Conservation (phyloP, 2,888 invertebrate genomes). For the Hirtodrosophila confusa region DNA sequence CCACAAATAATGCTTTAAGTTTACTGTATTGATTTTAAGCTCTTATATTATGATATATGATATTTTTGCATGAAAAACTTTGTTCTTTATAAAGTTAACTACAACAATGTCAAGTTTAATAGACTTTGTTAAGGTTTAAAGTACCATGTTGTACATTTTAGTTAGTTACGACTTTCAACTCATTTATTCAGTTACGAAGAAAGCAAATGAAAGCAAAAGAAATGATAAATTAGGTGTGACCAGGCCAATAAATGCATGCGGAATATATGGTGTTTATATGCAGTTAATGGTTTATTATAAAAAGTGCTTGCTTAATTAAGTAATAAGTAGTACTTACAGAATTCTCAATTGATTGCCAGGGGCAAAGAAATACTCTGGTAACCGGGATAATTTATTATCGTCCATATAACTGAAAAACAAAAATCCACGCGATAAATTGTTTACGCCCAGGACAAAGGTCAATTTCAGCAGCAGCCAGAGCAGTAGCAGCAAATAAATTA, state of each 20-base stretch:
- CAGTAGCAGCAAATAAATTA: constrained; percentile 47
- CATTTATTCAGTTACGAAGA: neutral
- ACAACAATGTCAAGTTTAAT: too few relatives aligned
- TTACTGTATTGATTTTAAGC: too few relatives aligned
- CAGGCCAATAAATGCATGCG: constrained; percentile 8
- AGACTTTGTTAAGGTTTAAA: too few relatives aligned
- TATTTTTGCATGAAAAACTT: too few relatives aligned
- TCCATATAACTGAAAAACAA: constrained; percentile 83
- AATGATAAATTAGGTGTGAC: constrained; percentile 11
- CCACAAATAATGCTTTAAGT: too few relatives aligned
- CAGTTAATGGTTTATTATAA: constrained; percentile 12
- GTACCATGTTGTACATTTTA: too few relatives aligned
- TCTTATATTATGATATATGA: too few relatives aligned
- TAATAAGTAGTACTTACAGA: constrained; percentile 82
- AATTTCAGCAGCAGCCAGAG: constrained; percentile 24
- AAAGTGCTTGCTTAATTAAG: constrained; percentile 8
- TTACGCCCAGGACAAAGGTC: constrained; percentile 9
- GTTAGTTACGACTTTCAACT: too few relatives aligned
- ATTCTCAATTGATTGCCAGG: constrained; percentile 81
- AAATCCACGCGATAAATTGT: constrained; percentile 2
- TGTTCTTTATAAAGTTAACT: too few relatives aligned
- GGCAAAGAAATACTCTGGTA: constrained; percentile 83
- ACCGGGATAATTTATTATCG: constrained; percentile 83
- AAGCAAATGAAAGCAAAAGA: neutral
- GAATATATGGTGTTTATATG: neutral